Base-by-base conservation (phyloP, 2,113 vertebrate species). In the Probosciger aterrimus region DNA sequence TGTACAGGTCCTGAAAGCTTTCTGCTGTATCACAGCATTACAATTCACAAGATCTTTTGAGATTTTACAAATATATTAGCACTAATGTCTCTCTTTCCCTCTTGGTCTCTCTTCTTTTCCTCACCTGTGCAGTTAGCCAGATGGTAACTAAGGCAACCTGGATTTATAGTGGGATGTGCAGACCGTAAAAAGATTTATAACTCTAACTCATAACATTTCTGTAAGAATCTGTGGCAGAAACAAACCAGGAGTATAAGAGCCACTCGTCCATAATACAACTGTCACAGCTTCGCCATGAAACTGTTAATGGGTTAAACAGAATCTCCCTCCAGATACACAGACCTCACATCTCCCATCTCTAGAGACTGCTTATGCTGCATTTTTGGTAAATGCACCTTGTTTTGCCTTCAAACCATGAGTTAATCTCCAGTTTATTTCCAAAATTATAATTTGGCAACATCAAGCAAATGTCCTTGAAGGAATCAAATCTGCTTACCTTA, bases 101-200 rank as follows among this genome's bases (percentile, higher is more conserved):
- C 62, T 81, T 4, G 4, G 13, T 62, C 18, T 60, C 39, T 79
- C 77, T 52, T 18, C n/a, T 49, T 70, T 30, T 7, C 57, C 65
- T 96, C 47, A 95, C 88, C 90, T 96, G 73, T 88, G 80, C 52
- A 93, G 63, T 82, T 96, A 94, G 64, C 57, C 77, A 91, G 86
- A 93, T 85, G 83, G 95, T 92, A 96, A 79, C 91, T 95, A 91
- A 93, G 95, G 88, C 88, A 96, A 92, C 73, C 52, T 92, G 77
- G 83, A 91, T 91, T 95, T 93, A 91, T n/a, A 87, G 35, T 0
- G 1, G 33, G 17, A 80, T 88, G 28, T 70, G 53, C 46, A 92
- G 70, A 86, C 49, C 63, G 25, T 88, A 57, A 88, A 89, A 63
- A 62, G 14, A 76, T 91, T 89, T 87, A 52, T 79, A 92, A 88